phyloP scores from a whole-genome alignment of 92 coral and sea anemone species.

The Parazoanthus atlanticus region DNA sequence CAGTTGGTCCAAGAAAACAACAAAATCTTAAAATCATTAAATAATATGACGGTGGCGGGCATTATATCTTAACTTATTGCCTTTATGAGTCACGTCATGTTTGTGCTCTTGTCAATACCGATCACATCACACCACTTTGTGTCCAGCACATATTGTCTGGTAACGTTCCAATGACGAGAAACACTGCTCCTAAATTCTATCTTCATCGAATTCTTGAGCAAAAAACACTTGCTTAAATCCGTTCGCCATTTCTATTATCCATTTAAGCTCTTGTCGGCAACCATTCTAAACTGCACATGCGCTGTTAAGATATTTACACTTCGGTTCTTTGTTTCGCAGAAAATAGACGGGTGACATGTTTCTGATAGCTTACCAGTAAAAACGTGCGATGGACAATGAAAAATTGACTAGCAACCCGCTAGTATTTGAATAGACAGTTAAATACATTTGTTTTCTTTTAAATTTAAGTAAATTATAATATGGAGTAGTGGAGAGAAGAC shows the following conservation, averaged over 20 bases:
- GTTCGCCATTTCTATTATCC: too few relatives aligned
- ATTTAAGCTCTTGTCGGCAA: background rate
- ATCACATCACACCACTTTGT: too few relatives aligned
- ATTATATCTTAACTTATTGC: background rate
- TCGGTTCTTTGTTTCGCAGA: background rate
- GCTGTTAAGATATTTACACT: background rate
- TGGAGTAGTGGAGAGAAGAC: too few relatives aligned
- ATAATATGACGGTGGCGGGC: background rate
- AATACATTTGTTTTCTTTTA: too few relatives aligned
- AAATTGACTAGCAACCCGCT: background rate
- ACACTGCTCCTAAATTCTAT: background rate
- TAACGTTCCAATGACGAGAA: background rate
- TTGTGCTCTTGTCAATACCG: background rate
- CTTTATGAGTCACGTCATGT: background rate
- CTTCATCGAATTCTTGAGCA: background rate
- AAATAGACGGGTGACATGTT: background rate
- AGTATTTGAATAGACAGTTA: background rate
- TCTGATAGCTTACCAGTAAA: background rate
- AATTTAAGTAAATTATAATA: too few relatives aligned
- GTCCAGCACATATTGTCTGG: background rate
- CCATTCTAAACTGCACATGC: background rate
- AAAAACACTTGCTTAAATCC: background rate
- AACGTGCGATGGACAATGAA: background rate
- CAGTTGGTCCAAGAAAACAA: background rate
- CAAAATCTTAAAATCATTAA: background rate